These are phyloP conservation scores for Pterostichus madidus DNA, from an alignment of 2,888 invertebrate species.

Conservation along the genomic window DNA sequence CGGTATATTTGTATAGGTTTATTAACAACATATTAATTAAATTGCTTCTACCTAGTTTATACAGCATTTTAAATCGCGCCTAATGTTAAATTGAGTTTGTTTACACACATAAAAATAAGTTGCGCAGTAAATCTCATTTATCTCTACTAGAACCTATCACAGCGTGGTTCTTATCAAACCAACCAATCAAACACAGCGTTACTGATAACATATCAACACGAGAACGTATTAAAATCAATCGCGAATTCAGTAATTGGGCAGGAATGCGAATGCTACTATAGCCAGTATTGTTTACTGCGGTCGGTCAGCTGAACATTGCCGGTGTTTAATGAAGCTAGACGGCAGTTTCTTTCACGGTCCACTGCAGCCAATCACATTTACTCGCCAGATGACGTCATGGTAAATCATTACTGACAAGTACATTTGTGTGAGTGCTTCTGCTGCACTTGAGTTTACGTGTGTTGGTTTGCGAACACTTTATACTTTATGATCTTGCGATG, in stretches of 20 bases:
- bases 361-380: conserved; percentile 65
- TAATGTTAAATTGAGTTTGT: conserved; percentile 30
- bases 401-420: conserved; percentile 66
- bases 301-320: conserved; percentile 35
- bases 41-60: not conserved
- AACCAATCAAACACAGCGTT: conserved; percentile 27
- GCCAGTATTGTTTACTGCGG: conserved; percentile 59
- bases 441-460: conserved; percentile 22
- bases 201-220: conserved; percentile 25
- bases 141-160: conserved; percentile 28
- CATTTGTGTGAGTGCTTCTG: conserved; percentile 32
- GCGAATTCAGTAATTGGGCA: conserved; percentile 3
- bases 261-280: conserved; percentile 12
- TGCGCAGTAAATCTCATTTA: conserved; percentile 8
- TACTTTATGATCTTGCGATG: conserved; percentile 19
- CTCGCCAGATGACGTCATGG: conserved; percentile 61
- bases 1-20: not conserved
- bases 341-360: conserved; percentile 64
- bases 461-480: not conserved
- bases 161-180: conserved; percentile 32
- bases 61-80: conserved; percentile 4
- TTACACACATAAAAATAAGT: conserved; percentile 43
- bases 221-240: conserved; percentile 48
- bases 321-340: conserved; percentile 45
- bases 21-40: not conserved